phyloP scores from a whole-genome alignment of 2,888 invertebrate genomes.

The Ennomos quercinarius region DNA sequence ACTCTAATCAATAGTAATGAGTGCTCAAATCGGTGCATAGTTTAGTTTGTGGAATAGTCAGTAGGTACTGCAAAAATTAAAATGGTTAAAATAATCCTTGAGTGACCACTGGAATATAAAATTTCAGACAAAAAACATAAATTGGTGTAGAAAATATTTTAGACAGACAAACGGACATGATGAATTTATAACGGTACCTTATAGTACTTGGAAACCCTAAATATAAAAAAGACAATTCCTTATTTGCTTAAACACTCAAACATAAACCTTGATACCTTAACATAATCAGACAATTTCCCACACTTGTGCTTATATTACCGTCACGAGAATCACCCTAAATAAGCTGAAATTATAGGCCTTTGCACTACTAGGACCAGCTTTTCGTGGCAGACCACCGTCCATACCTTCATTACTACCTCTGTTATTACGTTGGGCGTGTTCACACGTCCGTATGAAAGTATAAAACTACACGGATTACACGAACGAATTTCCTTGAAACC shows the following conservation, averaged over 20 bases:
- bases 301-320: background rate
- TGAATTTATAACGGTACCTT: too few relatives aligned
- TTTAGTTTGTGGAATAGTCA: too few relatives aligned
- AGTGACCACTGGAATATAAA: too few relatives aligned
- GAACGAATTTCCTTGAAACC: slow-evolving; percentile 46
- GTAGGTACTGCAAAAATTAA: too few relatives aligned
- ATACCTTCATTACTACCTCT: slow-evolving; percentile 36
- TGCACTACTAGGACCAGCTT: slow-evolving; percentile 22
- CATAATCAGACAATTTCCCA: background rate
- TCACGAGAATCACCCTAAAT: slow-evolving; percentile 22
- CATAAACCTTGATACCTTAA: background rate
- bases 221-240: too few relatives aligned
- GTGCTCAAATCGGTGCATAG: slow-evolving; percentile 27
- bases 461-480: slow-evolving; percentile 38
- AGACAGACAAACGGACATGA: too few relatives aligned
- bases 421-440: slow-evolving; percentile 40
- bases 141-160: too few relatives aligned
- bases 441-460: slow-evolving; percentile 35
- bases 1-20: slow-evolving; percentile 56
- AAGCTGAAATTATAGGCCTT: slow-evolving; percentile 23
- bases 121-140: too few relatives aligned
- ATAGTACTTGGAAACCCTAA: too few relatives aligned
- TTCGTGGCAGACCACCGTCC: slow-evolving; percentile 20
- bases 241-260: too few relatives aligned
- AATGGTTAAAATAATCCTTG: too few relatives aligned